Evolutionary conservation across 2,113 vertebrate genomes (phyloP).

Genomic region (Polyodon spathula): DNA sequence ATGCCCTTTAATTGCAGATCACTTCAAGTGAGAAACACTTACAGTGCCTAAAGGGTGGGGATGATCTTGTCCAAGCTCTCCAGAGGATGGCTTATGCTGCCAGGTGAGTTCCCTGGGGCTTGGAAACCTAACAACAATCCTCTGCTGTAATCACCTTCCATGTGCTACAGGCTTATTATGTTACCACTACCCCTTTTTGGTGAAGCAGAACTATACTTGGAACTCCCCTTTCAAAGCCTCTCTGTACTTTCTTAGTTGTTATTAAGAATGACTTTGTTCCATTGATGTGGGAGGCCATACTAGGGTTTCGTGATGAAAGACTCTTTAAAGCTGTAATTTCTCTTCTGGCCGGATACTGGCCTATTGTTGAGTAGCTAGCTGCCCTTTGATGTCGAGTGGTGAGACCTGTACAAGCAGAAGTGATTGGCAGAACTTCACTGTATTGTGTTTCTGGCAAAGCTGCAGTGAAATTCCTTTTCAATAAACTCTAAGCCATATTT

Average conservation of each 20-base stretch:
- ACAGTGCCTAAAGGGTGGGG: conserved; percentile 35
- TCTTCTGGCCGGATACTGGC: conserved; percentile 18
- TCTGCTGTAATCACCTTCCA: conserved; percentile 10
- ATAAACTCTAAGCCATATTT: conserved; percentile 15
- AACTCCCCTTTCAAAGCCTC: conserved; percentile 12
- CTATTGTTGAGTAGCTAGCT: conserved; percentile 24
- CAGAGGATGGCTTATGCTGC: conserved; percentile 31
- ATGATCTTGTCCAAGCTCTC: conserved; percentile 42
- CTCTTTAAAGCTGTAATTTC: conserved; percentile 15
- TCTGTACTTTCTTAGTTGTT: not conserved
- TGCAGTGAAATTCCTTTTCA: conserved; percentile 12
- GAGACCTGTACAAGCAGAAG: conserved; percentile 15
- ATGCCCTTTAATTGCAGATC: conserved; percentile 43
- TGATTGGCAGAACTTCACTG: conserved; percentile 20
- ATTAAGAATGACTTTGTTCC: conserved; percentile 34
- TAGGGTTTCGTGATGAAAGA: conserved; percentile 22
- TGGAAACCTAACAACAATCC: not conserved
- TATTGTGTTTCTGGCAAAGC: conserved; percentile 24
- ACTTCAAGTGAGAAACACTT: conserved; percentile 50
- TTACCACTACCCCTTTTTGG: conserved; percentile 11
- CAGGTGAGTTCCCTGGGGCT: conserved; percentile 53
- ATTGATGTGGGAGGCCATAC: conserved; percentile 21
- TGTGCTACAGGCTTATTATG: conserved; percentile 20
- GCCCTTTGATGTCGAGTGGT: conserved; percentile 28
- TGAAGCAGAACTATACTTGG: not conserved